A percentile compares a stretch with the other conserved stretches of the same genome.
phyloP scores from a whole-genome alignment of 2,888 invertebrate genomes.

The Oeneis ivallda region DNA sequence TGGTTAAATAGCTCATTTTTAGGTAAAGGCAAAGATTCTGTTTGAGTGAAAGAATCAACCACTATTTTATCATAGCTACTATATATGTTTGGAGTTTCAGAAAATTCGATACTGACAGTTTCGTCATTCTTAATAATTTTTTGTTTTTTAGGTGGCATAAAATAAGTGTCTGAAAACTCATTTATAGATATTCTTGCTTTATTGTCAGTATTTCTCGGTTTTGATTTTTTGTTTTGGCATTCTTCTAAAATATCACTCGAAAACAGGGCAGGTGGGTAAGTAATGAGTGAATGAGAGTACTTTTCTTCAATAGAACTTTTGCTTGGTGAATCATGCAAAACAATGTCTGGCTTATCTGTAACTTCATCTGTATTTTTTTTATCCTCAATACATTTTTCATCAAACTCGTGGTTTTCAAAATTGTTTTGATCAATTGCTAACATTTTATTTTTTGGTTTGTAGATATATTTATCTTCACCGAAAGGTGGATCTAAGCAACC shows the following conservation, averaged over 20 bases:
- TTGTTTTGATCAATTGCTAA: constrained; percentile 1
- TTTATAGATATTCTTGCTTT: constrained; percentile 24
- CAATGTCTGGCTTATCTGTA: background rate
- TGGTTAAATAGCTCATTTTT: background rate
- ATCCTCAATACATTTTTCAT: background rate
- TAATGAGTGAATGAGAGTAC: constrained; percentile 48
- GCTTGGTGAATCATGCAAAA: background rate
- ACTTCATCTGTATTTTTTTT: background rate
- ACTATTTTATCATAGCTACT: background rate
- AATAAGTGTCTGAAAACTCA: constrained; percentile 46
- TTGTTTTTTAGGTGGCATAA: constrained; percentile 46
- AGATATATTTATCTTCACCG: constrained; percentile 64
- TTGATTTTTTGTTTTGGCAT: constrained; percentile 15
- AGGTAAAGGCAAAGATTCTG: no score
- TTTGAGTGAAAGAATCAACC: background rate
- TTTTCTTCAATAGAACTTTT: constrained; percentile 22
- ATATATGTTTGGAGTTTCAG: background rate
- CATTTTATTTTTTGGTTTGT: constrained; percentile 44
- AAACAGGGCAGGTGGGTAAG: constrained; percentile 54
- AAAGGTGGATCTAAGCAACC: constrained; percentile 73
- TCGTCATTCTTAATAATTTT: background rate
- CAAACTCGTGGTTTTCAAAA: constrained; percentile 13
- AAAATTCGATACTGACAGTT: background rate
- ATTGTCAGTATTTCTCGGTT: constrained; percentile 19
- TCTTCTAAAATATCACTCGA: constrained; percentile 39